phyloP scores from a whole-genome alignment of 2,113 vertebrate species.

The Bettongia penicillata region DNA sequence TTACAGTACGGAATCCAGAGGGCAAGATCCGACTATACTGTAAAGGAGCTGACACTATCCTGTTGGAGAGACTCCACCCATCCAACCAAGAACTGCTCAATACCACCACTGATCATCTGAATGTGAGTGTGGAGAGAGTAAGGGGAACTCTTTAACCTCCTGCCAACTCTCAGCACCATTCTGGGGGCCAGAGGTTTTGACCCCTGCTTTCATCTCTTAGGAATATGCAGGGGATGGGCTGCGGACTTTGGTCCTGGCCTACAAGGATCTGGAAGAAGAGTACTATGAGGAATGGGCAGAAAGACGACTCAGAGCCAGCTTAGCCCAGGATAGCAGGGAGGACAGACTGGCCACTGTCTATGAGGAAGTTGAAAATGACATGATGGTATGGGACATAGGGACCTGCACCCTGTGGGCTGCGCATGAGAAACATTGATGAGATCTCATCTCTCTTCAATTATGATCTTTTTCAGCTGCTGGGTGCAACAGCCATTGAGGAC shows the following conservation, averaged over 20 bases:
- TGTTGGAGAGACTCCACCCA: constrained; percentile 91
- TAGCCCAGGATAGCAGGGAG: constrained; percentile 86
- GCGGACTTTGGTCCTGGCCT: constrained; percentile 92
- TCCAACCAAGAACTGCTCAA: constrained; percentile 87
- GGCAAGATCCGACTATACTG: constrained; percentile 96
- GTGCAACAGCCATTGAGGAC: constrained; percentile 96
- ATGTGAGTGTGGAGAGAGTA: constrained; percentile 83
- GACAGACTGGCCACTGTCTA: constrained; percentile 91
- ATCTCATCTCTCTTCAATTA: fast-evolving
- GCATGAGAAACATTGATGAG: neutral
- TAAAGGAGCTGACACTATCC: constrained; percentile 94
- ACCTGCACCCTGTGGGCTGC: fast-evolving
- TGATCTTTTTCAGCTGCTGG: constrained; percentile 86
- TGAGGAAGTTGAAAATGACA: constrained; percentile 93
- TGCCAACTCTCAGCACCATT: fast-evolving
- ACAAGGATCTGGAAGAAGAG: constrained; percentile 91
- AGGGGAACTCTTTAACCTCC: fast-evolving
- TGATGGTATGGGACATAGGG: constrained; percentile 87
- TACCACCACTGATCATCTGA: constrained; percentile 93
- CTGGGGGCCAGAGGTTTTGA: neutral
- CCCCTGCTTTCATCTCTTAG: constrained; percentile 67
- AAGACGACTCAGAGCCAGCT: constrained; percentile 84
- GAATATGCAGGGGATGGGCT: constrained; percentile 89
- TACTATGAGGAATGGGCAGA: constrained; percentile 91
- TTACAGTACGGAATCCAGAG: constrained; percentile 89